Base-by-base conservation (phyloP, 2,888 invertebrate genomes). In the Bimastos eiseni region DNA sequence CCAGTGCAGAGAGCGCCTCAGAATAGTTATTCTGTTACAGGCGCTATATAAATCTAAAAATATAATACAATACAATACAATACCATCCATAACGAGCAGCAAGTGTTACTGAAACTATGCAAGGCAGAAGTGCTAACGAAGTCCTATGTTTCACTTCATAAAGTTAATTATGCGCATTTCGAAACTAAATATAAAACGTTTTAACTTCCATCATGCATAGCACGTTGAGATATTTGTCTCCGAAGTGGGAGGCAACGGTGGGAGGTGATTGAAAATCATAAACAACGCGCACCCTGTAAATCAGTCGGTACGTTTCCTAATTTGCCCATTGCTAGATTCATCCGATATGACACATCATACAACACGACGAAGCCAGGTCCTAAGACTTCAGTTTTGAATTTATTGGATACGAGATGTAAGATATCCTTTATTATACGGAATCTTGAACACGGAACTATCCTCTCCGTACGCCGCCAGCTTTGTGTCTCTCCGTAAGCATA, bases 281-380 rank as follows among this genome's bases (percentile, higher is more conserved):
- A 70, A 70, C 70, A 70, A 70, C 70, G n/a, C 86, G 36, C 86
- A 86, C 86, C 86, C 37, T 86, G 86, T 86, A 86, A 6, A 24
- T 86, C 86, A 5, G 86, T 86, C 86, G 86, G 86, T 86, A 86
- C 86, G 86, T 86, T 86, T 86, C 36, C 86, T 37, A 86, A 21
- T 86, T 86, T 86, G 34, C 86, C 86, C 86, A 86, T 86, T 86
- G 70, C 70, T n/a, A 70, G 70, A 70, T 70, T 70, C 70, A 70
- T n/a, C n/a, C 70, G 70, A 70, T 70, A 70, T 8, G 70, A 70
- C 30, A 70, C 70, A 70, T 70, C 70, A 70, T 70, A 30, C 8
- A 70, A 70, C n/a, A 70, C 70, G 70, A 70, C 70, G 70, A 70
- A 70, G 70, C 70, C 70, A 70, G 70, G 70, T n/a, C n/a, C 70